phyloP scores from a whole-genome alignment of 2,888 invertebrate genomes.

The Drosophila sordidapex region DNA sequence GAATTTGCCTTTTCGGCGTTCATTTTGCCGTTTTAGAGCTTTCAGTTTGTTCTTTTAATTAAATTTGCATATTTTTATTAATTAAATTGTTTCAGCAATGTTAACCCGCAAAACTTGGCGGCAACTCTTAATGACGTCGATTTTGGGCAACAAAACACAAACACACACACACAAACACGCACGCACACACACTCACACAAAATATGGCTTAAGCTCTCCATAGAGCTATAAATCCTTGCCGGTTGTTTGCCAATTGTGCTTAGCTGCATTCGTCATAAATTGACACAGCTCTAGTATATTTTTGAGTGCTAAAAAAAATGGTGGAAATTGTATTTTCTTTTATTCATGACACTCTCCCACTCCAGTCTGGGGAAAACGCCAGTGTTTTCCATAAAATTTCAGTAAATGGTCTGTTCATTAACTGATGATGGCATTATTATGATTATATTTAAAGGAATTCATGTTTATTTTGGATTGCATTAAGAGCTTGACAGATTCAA shows the following conservation, averaged over 20 bases:
- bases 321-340: conserved; percentile 42
- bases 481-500: conserved; percentile 15
- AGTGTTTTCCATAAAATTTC: conserved; percentile 21
- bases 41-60: conserved; percentile 62
- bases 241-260: conserved; percentile 14
- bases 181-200: conserved; percentile 5
- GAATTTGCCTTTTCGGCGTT: conserved; percentile 11
- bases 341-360: conserved; percentile 37
- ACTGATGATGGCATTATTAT: conserved; percentile 48
- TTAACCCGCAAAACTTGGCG: conserved; percentile 45
- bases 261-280: conserved; percentile 51
- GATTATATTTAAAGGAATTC: conserved; percentile 15
- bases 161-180: conserved; percentile 11
- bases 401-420: conserved; percentile 19
- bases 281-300: conserved; percentile 47
- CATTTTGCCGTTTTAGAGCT: conserved; percentile 6
- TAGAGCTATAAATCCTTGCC: conserved; percentile 23
- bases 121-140: conserved; percentile 14
- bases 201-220: conserved; percentile 43
- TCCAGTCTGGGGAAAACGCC: neutral
- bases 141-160: conserved; percentile 33
- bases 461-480: no score
- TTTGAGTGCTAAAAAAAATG: conserved; percentile 21
- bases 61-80: conserved; percentile 80
- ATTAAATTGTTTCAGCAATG: conserved; percentile 74